A percentile compares a stretch with the other conserved stretches of the same genome.
Evolutionary conservation across 2,113 vertebrate species (phyloP).

Genomic region (Neolamprologus fasciatus): DNA sequence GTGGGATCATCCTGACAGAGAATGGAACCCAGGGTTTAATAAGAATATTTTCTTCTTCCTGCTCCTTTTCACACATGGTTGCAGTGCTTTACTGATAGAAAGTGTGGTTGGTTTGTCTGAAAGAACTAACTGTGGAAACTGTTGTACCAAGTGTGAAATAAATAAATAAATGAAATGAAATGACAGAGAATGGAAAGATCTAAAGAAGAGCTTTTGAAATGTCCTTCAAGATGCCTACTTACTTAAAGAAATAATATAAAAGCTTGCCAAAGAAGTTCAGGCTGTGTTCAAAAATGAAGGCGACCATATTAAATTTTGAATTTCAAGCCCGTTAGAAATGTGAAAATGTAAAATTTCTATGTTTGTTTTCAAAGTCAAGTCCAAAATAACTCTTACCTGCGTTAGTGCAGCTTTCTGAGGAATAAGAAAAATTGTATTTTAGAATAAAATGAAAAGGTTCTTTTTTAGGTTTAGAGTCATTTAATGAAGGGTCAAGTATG

Average conservation of each 20-base stretch:
- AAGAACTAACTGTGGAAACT: background rate
- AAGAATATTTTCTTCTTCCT: background rate
- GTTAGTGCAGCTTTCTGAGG: background rate
- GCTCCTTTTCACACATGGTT: background rate
- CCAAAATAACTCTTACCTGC: background rate
- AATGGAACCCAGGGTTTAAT: background rate
- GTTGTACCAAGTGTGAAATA: background rate
- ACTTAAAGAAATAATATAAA: background rate
- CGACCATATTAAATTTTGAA: background rate
- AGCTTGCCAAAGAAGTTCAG: background rate
- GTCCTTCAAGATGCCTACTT: background rate
- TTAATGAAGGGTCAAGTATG: background rate
- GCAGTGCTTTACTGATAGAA: background rate
- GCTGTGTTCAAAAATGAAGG: background rate
- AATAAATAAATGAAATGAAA: background rate
- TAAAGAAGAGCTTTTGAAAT: background rate
- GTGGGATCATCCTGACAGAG: background rate
- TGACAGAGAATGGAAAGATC: background rate
- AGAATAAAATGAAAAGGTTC: fast-evolving
- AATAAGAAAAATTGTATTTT: background rate
- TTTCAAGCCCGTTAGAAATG: background rate
- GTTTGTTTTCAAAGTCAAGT: background rate
- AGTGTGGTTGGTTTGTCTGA: background rate
- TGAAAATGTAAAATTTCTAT: background rate
- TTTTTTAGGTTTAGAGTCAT: background rate